These are phyloP conservation scores for Neodontobutis hainanensis DNA, from an alignment of 2,113 vertebrate genomes.

Conservation along the genomic window DNA sequence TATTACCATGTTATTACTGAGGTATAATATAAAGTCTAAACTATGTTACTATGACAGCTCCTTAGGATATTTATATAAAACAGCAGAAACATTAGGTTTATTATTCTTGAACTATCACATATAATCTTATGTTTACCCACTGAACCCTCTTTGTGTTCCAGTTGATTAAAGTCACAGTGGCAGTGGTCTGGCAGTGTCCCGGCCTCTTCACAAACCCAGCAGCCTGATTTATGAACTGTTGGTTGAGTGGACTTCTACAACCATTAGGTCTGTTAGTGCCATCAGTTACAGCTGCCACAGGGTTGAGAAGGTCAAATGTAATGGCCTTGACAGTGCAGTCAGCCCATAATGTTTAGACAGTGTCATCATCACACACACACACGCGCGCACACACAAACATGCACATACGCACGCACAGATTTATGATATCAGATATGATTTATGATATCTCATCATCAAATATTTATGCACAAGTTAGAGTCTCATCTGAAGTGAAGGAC, in stretches of 20 bases:
- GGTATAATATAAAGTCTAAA: too few relatives aligned
- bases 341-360: conserved; percentile 42
- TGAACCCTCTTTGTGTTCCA: not conserved
- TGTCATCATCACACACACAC: conserved; percentile 18
- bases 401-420: conserved; percentile 8
- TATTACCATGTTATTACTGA: too few relatives aligned
- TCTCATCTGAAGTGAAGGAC: conserved; percentile 25
- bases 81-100: too few relatives aligned
- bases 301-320: conserved; percentile 34
- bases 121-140: not conserved
- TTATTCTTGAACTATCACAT: too few relatives aligned
- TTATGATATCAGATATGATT: conserved; percentile 29
- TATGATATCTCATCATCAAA: conserved; percentile 19
- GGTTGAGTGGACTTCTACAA: conserved; percentile 38
- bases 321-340: conserved; percentile 33
- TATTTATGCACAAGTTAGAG: conserved; percentile 30
- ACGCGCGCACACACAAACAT: conserved; percentile 9
- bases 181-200: conserved; percentile 10
- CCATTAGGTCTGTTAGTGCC: conserved; percentile 41
- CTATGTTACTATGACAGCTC: too few relatives aligned
- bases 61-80: too few relatives aligned
- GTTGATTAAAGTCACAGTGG: not conserved
- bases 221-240: conserved; percentile 47
- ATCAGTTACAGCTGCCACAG: conserved; percentile 49
- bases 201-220: conserved; percentile 22